Base-by-base conservation (phyloP, 2,888 invertebrate species). In the Ectemnius continuus region DNA sequence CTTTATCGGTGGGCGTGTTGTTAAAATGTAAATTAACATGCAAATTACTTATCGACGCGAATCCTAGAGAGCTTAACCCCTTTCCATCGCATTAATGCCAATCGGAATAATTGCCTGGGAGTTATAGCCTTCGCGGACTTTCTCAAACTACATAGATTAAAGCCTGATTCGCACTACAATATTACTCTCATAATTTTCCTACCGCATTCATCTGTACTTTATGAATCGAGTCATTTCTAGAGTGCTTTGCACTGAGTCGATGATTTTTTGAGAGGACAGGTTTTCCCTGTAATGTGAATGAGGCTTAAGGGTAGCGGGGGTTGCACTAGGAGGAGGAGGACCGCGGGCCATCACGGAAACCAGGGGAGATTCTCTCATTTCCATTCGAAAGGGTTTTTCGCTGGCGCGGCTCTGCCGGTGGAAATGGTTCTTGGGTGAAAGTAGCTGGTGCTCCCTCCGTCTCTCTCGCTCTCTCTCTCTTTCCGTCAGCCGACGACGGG, bases 311-410 rank as follows among this genome's bases (percentile, higher is more conserved):
- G 36, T 36, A 4, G 36, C 4, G 8, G 36, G 11, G 1, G 5
- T 6, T 36, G 16, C n/a, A 52, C n/a, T n/a, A n/a, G n/a, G n/a
- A n/a, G n/a, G n/a, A n/a, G 52, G 16, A 23, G 23, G 2, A 23
- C 23, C 23, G 23, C 23, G 23, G 23, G 23, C 23, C 14, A 52
- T 52, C n/a, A 13, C 52, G 16, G 52, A 52, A 16, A 52, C n/a
- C 52, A 16, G 52, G 52, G 36, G 36, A 36, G 52, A 52, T 16
- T 16, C 16, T 14, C n/a, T 52, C 16, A 69, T 72, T 78, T 69
- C 48, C 75, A 69, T 64, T 64, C 48, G 58, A 79, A 79, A 75
- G 52, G 16, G 36, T 65, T 61, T 61, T 20, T 20, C 45, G 18
- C 48, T 63, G 36, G 36, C 36, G 36, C 5, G 36, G 36, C 57